Conservation (phyloP, 2,113 vertebrate species). For the Anser brachyrhynchus region DNA sequence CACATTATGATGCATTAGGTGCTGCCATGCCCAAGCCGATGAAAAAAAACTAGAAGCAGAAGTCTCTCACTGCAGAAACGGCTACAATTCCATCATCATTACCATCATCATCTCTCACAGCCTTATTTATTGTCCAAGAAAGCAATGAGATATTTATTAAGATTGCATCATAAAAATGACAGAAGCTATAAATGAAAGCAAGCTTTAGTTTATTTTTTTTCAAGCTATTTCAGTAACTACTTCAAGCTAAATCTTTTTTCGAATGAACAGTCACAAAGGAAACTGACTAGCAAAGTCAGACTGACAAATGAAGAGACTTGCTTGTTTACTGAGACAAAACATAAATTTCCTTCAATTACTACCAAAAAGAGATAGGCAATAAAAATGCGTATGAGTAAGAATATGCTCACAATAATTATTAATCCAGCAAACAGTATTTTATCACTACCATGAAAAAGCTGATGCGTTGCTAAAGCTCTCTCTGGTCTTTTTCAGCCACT, state of each 20-base stretch:
- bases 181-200: neutral
- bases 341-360: neutral
- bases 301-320: neutral
- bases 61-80: neutral
- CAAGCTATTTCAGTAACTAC: neutral
- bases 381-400: neutral
- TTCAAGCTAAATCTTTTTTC: neutral
- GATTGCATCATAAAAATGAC: neutral
- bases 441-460: neutral
- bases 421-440: neutral
- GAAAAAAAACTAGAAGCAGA: neutral
- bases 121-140: neutral
- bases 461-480: neutral
- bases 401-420: neutral
- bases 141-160: constrained; percentile 1
- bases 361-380: neutral
- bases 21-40: neutral
- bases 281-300: neutral
- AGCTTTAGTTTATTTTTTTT: neutral
- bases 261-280: neutral
- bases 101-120: neutral
- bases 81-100: neutral
- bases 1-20: neutral
- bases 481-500: neutral
- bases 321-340: neutral